These are phyloP conservation scores for Pocillopora verrucosa DNA, from an alignment of 64 coral and sea anemone genomes.

Conservation along the genomic window DNA sequence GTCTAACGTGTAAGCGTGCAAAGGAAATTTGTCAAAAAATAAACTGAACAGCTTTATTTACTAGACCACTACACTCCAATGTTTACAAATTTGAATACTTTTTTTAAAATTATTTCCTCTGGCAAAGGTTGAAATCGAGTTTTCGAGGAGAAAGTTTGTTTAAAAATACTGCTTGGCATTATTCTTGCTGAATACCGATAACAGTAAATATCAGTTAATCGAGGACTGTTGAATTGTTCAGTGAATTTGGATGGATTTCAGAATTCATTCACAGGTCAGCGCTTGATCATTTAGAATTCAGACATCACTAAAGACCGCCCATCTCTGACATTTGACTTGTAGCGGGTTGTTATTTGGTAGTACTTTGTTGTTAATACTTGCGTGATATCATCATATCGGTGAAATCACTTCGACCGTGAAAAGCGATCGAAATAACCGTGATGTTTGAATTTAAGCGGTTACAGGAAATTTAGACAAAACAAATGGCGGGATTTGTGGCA, in stretches of 20 bases:
- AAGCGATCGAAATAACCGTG: neutral
- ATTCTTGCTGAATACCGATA: too few relatives aligned
- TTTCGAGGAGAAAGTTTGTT: too few relatives aligned
- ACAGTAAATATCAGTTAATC: too few relatives aligned
- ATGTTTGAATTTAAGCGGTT: neutral
- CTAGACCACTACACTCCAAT: too few relatives aligned
- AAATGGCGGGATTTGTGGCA: neutral
- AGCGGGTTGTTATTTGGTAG: slow-evolving; percentile 6
- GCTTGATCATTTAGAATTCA: slow-evolving; percentile 8
- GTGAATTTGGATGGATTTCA: neutral
- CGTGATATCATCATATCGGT: slow-evolving; percentile 28
- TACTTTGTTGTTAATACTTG: slow-evolving; percentile 7
- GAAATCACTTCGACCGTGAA: slow-evolving; percentile 17
- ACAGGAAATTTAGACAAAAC: neutral
- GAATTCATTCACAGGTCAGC: neutral
- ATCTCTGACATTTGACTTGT: neutral
- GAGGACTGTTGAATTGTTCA: neutral
- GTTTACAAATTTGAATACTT: too few relatives aligned
- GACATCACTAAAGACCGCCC: neutral
- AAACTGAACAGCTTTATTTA: too few relatives aligned
- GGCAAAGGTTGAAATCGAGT: too few relatives aligned
- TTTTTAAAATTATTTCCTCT: too few relatives aligned
- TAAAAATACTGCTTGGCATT: too few relatives aligned
- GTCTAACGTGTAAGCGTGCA: too few relatives aligned
- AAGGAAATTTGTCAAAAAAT: too few relatives aligned